Conservation (phyloP, 92 coral and sea anemone species). For the Isaurus tuberculatus region DNA sequence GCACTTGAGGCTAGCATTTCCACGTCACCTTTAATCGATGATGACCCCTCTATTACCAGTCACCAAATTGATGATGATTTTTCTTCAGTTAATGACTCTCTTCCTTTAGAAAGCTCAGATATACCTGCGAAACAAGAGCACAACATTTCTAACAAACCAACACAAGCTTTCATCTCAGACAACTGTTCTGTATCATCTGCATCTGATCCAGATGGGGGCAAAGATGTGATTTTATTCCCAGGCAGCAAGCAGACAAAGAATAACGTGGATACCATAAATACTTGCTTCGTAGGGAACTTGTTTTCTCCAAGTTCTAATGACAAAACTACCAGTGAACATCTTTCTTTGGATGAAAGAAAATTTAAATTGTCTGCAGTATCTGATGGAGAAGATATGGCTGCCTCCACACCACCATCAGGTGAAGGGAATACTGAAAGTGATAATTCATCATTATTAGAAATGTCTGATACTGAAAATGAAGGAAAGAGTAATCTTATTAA, state of each 20-base stretch:
- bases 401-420: conserved; percentile 44
- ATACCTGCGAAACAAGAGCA: background rate
- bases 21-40: background rate
- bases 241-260: background rate
- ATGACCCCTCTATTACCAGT: background rate
- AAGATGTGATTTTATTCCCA: background rate
- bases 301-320: background rate
- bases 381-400: conserved; percentile 43
- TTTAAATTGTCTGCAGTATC: conserved; percentile 25
- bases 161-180: background rate
- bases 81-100: background rate
- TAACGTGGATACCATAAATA: background rate
- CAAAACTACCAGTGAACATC: background rate
- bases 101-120: background rate
- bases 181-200: background rate
- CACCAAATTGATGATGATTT: background rate
- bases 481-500: background rate
- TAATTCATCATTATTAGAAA: conserved; percentile 30
- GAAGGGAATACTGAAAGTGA: conserved; percentile 36
- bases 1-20: background rate
- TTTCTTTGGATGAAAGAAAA: background rate
- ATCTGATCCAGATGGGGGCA: conserved; percentile 26
- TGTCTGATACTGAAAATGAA: conserved; percentile 39
- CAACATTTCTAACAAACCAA: background rate
- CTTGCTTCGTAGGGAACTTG: background rate